A percentile compares a stretch with the other conserved stretches of the same genome.
Evolutionary conservation across 2,113 vertebrate genomes (phyloP).

Genomic region (Perca fluviatilis): DNA sequence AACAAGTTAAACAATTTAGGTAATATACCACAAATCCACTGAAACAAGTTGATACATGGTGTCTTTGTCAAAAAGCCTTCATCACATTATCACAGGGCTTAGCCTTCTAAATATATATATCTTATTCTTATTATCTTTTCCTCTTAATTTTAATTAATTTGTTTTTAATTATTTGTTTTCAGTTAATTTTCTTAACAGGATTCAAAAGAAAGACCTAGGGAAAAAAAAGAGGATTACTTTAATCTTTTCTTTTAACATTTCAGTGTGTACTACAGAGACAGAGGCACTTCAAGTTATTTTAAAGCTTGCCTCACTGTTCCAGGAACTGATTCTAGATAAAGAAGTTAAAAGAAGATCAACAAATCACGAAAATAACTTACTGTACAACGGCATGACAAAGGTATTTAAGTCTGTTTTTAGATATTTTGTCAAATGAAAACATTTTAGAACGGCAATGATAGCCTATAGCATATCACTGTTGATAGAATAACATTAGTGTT

Average conservation of each 20-base stretch:
- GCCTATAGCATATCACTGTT: neutral
- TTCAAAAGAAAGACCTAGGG: neutral
- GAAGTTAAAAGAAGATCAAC: neutral
- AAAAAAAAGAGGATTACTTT: neutral
- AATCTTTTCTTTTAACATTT: neutral
- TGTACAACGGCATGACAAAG: neutral
- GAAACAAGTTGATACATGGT: neutral
- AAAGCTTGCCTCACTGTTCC: conserved; percentile 9
- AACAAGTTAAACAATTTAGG: neutral
- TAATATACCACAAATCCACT: no score
- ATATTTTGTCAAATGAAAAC: neutral
- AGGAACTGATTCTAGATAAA: conserved; percentile 17
- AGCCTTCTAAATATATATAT: neutral
- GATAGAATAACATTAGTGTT: neutral
- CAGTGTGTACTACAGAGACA: neutral
- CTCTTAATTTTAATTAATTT: neutral
- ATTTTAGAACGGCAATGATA: neutral
- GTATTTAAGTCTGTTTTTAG: neutral
- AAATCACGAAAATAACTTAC: conserved; percentile 11
- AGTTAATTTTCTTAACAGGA: neutral
- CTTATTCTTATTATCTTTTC: neutral
- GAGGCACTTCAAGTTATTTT: conserved; percentile 16
- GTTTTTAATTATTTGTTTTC: neutral
- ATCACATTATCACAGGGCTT: neutral
- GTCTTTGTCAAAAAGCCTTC: neutral